Evolutionary conservation across 2,888 invertebrate species (phyloP), one percentile per base, ranked within the genome.

Genomic region (Diplolepis rosae): DNA sequence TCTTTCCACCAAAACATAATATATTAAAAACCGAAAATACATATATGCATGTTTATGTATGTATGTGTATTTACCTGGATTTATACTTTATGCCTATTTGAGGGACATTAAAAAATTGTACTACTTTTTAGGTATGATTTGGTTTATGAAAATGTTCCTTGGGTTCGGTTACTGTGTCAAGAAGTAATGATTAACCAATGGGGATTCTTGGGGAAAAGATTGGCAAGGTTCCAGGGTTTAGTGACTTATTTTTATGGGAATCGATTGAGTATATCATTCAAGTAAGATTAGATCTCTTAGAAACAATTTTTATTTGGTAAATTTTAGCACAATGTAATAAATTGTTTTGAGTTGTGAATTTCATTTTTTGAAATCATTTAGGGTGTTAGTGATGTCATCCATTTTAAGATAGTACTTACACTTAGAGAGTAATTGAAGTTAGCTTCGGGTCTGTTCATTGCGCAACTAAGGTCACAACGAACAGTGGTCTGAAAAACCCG

Each of bases 1-100:
- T 77, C 56, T 70, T 67, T 56, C 35, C 39, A 15, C 54, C 30
- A 54, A 32, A 54, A 13, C 18, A 9, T 18, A 32, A 54, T 54
- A 54, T 32, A 32, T 54, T 54, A 32, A 18, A 32, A 32, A 54
- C 18, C 18, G 11, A 52, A 52, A 28, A 52, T 7, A 52, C 52
- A 52, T 11, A 48, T 48, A 22, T 22, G 48, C 18, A 11, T 48
- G 18, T 2, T 22, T 9, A 48, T 48, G n/a, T n/a, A n/a, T n/a
- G n/a, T n/a, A n/a, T 13, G 39, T 39, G 39, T 39, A 39, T 6
- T 13, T 39, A 39, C 39, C 9, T 13, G 39, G 13, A 7, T 13
- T 9, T 13, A 39, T 5, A n/a, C 28, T 52, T 52, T 30, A 52
- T 52, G 22, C 48, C 48, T 28, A 52, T 52, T 28, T 28, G 52